Base-by-base conservation (phyloP, 2,888 invertebrate species). In the Campoplex nolae region DNA sequence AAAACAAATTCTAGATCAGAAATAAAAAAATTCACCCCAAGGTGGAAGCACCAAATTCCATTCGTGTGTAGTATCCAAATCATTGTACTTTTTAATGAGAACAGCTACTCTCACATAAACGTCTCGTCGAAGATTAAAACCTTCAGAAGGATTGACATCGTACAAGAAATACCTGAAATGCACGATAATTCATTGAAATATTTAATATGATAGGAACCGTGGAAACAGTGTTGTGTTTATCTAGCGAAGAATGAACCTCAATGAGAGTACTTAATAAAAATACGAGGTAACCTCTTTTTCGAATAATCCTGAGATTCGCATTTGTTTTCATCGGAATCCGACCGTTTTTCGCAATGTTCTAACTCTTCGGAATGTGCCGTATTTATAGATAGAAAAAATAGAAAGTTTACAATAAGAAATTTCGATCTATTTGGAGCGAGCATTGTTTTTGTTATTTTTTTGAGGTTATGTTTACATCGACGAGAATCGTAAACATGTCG, bases 71-170 rank as follows among this genome's bases (percentile, higher is more conserved):
- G 94, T 94, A 16, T 95, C 93, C 48, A 16, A n/a, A 84, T 96
- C 75, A 45, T 89, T 95, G 79, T 98, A 95, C 85, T 96, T 96
- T 48, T 97, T 95, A 0, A 98, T 95, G 92, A 99, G 96, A 71
- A 97, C 97, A 1, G 99, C 98, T 91, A 99, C 96, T 90, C 99
- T 96, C 95, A 99, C 97, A 92, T 98, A 99, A 2, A 99, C 99
- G 95, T 99, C 99, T 54, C 99, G 96, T 23, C 99, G 96, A 87
- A 99, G 95, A 95, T 99, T 99, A 93, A 99, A 99, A 0, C 99
- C 99, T 95, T 99, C 99, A 0, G 98, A 97, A 3, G 97, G 97
- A 95, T 99, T 99, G 0, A 99, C 97, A 93, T 99, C 98, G 94
- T 99, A 99, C 74, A 99, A 95, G 80, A 99, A 95, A 92, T 97